A percentile compares a stretch with the other conserved stretches of the same genome.
These are phyloP conservation scores for Philotrypesis tridentata DNA, from an alignment of 1,140 invertebrate genomes.

Conservation along the genomic window DNA sequence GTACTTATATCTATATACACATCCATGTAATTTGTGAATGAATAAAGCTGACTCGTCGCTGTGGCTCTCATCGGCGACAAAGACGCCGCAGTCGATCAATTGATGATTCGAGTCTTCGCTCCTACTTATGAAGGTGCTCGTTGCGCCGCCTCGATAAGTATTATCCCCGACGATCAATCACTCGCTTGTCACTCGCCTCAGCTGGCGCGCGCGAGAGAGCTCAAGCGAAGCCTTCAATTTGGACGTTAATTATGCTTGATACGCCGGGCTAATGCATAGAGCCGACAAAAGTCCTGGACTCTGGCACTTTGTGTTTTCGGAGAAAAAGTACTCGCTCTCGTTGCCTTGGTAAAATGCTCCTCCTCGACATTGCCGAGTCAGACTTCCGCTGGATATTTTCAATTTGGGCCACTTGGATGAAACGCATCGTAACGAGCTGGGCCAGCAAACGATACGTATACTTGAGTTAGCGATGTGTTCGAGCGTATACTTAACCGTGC, in stretches of 20 bases:
- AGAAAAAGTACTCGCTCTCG: background rate
- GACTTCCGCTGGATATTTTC: too few relatives aligned
- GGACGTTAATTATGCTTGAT: slow-evolving; percentile 9
- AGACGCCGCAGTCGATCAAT: background rate
- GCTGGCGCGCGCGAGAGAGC: background rate
- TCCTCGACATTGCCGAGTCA: too few relatives aligned
- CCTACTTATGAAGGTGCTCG: background rate
- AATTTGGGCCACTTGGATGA: too few relatives aligned
- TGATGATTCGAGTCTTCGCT: background rate
- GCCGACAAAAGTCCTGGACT: background rate
- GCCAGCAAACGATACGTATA: too few relatives aligned
- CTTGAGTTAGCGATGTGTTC: too few relatives aligned
- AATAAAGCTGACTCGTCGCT: background rate
- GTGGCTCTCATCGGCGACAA: background rate
- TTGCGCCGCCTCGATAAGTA: slow-evolving; percentile 6
- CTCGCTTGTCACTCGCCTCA: background rate
- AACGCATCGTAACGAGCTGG: too few relatives aligned
- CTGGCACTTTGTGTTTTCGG: background rate
- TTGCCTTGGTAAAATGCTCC: background rate
- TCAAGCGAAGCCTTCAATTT: background rate
- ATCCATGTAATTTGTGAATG: too few relatives aligned
- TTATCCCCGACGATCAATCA: slow-evolving; percentile 20
- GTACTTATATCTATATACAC: too few relatives aligned
- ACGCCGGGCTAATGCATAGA: background rate
- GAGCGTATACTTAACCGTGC: too few relatives aligned